Evolutionary conservation across 1,140 invertebrate species (phyloP), one percentile per base, ranked within the genome.

Genomic region (Drosophila pseudoananassae): DNA sequence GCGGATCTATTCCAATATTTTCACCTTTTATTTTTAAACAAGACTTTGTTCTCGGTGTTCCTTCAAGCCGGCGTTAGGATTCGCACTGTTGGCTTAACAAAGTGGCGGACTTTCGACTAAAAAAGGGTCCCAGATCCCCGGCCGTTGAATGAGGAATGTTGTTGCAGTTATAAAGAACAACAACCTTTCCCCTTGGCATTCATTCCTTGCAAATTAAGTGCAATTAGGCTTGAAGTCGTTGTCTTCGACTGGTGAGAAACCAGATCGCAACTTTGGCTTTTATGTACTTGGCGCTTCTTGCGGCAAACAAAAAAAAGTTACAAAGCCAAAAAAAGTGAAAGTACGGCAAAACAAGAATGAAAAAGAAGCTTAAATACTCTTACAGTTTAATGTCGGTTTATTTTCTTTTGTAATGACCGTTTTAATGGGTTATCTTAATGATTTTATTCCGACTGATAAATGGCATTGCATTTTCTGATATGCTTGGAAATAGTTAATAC

Each of bases 71-170:
- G 83, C 83, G 83, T 88, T 88, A 88, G 83, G 78, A 88, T 79
- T 88, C 83, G 84, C 83, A 79, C 83, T 58, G 83, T 78, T 83
- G 78, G 81, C 40, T 79, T 78, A 78, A 83, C 71, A 87, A 78
- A 78, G 50, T 69, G 58, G 33, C 45, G 20, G 46, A 29, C 10
- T 17, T 40, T 46, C 49, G 25, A 38, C 14, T 8, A 54, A 47
- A 15, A 27, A 53, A 68, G n/a, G 25, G 29, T 61, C 29, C 25
- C 4, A 23, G 14, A 68, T 36, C 56, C 31, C 38, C 4, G 38
- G 38, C 56, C 49, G 27, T 46, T 50, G 43, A 61, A 49, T 63
- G 40, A 40, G 60, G 55, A 78, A 70, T 83, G 70, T 38, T 70
- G 53, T 74, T 59, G 65, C 55, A 47, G 59, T 58, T 64, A 72